Evolutionary conservation across 2,888 invertebrate species (phyloP), one percentile per base, ranked within the genome.

Genomic region (Maniola hyperantus): DNA sequence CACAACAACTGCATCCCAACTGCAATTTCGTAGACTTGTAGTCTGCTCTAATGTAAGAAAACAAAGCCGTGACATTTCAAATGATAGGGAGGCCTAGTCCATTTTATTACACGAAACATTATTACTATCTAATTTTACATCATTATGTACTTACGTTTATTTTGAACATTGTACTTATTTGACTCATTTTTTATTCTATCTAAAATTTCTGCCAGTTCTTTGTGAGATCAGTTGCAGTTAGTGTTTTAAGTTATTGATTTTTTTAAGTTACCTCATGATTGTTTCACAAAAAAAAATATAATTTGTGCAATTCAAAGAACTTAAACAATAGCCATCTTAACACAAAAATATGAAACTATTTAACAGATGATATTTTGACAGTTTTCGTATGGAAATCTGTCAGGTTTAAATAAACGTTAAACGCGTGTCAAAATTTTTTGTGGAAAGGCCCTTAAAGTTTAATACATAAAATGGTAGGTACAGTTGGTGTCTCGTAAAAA

Each of bases 81-180:
- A 26, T 26, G 26, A 2, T 26, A 26, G 1, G 4, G 26, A 26
- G 26, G 26, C 26, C 26, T 26, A 26, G 26, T 26, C 26, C 26
- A 39, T 39, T 39, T 10, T 39, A 39, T 39, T 39, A 39, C 39
- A 39, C 39, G 10, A 50, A 6, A 7, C 10, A 20, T 26, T 11
- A 50, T 50, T 50, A 50, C 20, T 5, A 50, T 20, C 11, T 20
- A 50, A 20, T 20, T 50, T 20, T 50, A 50, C 13, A 50, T 50
- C 20, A 15, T 6, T 46, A 15, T 7, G 15, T 54, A 18, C 18
- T 55, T 39, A 55, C 0, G 20, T 18, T 55, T 55, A 55, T 39
- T 55, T 55, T 55, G 20, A 55, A 39, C 39, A 39, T 55, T 54
- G 34, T 34, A 53, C 7, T 46, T 46, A 15, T 54, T 36, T 36